A percentile compares a stretch with the other conserved stretches of the same genome.
phyloP scores from a whole-genome alignment of 2,113 vertebrate species.

The Rhinolophus ferrumequinum region DNA sequence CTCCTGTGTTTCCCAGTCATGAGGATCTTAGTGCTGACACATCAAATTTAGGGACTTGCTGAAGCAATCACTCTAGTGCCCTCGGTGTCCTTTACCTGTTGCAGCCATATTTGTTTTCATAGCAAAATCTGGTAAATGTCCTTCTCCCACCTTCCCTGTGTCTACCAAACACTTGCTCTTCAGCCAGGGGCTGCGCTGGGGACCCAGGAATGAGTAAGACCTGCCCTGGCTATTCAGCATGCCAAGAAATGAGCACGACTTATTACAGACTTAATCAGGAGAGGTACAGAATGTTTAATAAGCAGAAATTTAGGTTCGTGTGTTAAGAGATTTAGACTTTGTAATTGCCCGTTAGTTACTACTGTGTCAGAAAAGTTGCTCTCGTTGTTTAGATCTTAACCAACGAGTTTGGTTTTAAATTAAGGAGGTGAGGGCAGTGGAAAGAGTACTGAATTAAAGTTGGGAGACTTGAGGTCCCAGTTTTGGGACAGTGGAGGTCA shows the following conservation, averaged over 20 bases:
- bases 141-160: rapidly evolving
- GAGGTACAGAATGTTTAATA: neutral
- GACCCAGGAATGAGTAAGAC: neutral
- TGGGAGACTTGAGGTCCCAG: neutral
- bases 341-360: neutral
- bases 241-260: neutral
- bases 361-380: neutral
- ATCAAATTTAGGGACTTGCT: neutral
- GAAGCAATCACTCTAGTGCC: neutral
- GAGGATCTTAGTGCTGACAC: neutral
- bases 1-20: neutral
- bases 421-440: neutral
- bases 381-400: neutral
- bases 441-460: neutral
- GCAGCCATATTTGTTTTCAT: neutral
- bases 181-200: neutral
- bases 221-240: neutral
- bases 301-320: neutral
- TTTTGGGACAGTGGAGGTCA: neutral
- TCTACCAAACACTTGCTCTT: neutral
- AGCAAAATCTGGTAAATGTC: neutral
- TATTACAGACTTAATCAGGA: neutral
- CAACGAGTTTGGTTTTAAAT: conserved; percentile 6
- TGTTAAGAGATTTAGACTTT: neutral
- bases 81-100: neutral